These are phyloP conservation scores for Quadroppia sp. DNA, from an alignment of 2,888 invertebrate species.

Conservation along the genomic window DNA sequence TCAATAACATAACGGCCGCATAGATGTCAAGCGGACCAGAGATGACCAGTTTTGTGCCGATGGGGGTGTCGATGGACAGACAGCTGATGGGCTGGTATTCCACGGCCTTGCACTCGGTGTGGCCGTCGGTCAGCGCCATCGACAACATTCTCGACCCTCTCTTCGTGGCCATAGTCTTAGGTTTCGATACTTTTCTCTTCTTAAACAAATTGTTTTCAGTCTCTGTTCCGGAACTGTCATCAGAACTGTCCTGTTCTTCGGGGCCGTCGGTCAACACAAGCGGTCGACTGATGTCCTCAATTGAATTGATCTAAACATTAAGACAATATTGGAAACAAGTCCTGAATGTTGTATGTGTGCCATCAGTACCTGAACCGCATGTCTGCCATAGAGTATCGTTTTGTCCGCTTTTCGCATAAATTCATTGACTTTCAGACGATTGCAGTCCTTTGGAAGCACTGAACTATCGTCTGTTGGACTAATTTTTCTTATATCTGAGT, in stretches of 20 bases:
- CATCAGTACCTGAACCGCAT: constrained; percentile 2
- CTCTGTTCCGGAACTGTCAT: constrained; percentile 11
- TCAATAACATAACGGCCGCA: constrained; percentile 64
- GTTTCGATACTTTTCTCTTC: constrained; percentile 3
- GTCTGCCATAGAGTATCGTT: neutral
- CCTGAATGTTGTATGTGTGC: neutral
- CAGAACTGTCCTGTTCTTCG: constrained; percentile 10
- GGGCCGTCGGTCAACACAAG: neutral
- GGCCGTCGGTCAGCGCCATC: constrained; percentile 69
- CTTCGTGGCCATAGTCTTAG: constrained; percentile 3
- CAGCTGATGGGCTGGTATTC: constrained; percentile 61
- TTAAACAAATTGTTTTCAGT: neutral
- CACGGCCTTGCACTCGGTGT: constrained; percentile 64
- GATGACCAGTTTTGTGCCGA: constrained; percentile 59
- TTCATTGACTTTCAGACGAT: neutral
- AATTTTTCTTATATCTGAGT: neutral
- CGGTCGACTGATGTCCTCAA: constrained; percentile 15
- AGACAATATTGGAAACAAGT: neutral
- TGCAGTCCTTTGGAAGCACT: neutral
- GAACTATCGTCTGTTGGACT: neutral
- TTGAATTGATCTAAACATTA: neutral
- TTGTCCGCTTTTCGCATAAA: neutral
- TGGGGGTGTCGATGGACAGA: constrained; percentile 51
- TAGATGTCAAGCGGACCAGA: constrained; percentile 68
- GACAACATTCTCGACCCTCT: constrained; percentile 62